phyloP scores from a whole-genome alignment of 2,113 vertebrate genomes.

The Callaeas wilsoni region DNA sequence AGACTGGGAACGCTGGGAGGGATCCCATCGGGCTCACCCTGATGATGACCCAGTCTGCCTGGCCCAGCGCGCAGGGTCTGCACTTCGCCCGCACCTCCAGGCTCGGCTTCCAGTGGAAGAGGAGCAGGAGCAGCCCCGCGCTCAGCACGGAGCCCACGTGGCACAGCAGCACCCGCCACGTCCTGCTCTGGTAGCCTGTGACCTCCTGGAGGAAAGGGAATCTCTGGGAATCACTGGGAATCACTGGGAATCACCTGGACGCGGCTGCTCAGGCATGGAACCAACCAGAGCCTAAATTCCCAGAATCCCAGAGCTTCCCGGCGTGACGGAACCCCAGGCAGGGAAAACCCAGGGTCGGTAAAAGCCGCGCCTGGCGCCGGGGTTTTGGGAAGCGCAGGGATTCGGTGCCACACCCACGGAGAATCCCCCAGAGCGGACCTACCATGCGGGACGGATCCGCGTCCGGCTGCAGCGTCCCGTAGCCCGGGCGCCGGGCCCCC shows the following conservation, averaged over 20 bases:
- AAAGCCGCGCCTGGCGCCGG: neutral
- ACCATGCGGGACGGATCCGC: neutral
- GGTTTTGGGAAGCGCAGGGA: neutral
- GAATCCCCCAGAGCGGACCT: fast-evolving
- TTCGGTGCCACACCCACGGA: neutral
- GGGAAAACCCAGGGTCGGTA: neutral
- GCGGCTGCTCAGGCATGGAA: neutral
- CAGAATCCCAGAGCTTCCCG: neutral
- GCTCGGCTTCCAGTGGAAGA: neutral
- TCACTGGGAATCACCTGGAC: neutral
- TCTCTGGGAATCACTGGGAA: fast-evolving
- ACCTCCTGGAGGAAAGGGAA: neutral
- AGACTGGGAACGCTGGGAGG: fast-evolving
- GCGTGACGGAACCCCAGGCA: fast-evolving
- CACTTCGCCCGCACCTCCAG: neutral
- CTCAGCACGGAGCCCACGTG: neutral
- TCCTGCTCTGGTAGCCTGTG: fast-evolving
- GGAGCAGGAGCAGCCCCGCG: neutral
- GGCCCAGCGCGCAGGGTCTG: neutral
- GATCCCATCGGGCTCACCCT: neutral
- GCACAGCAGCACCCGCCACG: neutral
- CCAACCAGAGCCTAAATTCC: fast-evolving
- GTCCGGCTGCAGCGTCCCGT: neutral
- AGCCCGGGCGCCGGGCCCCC: neutral
- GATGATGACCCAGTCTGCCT: neutral